Evolutionary conservation across 2,113 vertebrate genomes (phyloP), one percentile per base, ranked within the genome.

Genomic region (Pelvicachromis taeniatus): DNA sequence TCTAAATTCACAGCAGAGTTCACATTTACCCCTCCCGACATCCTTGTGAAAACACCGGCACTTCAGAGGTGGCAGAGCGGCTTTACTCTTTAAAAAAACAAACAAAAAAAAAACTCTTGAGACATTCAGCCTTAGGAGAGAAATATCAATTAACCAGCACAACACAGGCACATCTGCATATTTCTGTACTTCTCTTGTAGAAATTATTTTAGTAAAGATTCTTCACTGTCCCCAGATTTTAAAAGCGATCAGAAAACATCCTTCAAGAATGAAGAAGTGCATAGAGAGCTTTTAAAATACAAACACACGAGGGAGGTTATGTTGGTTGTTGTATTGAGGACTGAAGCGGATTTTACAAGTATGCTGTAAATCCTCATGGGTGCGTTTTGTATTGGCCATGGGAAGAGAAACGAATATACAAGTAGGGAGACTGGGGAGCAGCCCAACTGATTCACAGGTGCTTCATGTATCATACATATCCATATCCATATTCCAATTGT

Each of bases 171-270:
- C 48, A 17, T 59, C 53, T 59, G 48, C 17, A 81, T 35, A 75
- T 26, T 48, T 81, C 21, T 48, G 5, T 19, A 7, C 63, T 26
- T 65, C 26, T 83, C 73, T 12, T 26, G 65, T 40, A 61, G 80
- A 77, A 21, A 70, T 70, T 38, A 38, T 6, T 26, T 89, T 52
- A 73, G 68, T 0, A 26, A 23, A 4, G 23, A 19, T 61, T 65
- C 80, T 73, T 70, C 77, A 73, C 4, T 19, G 61, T 89, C 58
- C 33, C 61, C 19, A 38, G 77, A 45, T 29, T 78, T 40, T 45
- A 7, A 78, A 77, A 83, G 83, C 65, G 78, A 92, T 87, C 81
- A 79, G 77, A 61, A 78, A 87, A 85, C 56, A 23, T 21, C 10
- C 7, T 86, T 87, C 85, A 82, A 73, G 77, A 82, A 84, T 54